Conservation (phyloP, 2,888 invertebrate genomes). For the Ochlodes sylvanus region DNA sequence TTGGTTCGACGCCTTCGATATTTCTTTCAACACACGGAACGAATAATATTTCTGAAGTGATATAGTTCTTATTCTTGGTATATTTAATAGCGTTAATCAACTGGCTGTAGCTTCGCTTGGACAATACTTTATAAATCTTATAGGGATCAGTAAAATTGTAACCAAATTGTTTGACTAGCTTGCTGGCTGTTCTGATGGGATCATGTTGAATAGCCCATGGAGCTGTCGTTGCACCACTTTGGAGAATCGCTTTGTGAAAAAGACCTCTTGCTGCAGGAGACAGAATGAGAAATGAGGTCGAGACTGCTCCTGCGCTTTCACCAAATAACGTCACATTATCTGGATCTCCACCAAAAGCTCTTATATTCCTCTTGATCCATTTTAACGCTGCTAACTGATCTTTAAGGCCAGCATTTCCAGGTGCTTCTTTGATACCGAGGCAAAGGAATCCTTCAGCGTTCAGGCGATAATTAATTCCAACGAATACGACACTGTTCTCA, state of each 20-base stretch:
- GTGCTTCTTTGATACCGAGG: slow-evolving; percentile 85
- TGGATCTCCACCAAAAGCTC: slow-evolving; percentile 72
- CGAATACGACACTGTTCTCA: slow-evolving; percentile 83
- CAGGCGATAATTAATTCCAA: slow-evolving; percentile 86
- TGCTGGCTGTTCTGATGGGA: slow-evolving; percentile 65
- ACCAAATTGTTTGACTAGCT: slow-evolving; percentile 67
- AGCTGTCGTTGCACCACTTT: slow-evolving; percentile 71
- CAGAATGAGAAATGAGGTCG: slow-evolving; percentile 68
- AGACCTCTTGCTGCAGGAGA: slow-evolving; percentile 69
- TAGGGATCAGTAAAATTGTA: slow-evolving; percentile 67
- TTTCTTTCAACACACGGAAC: slow-evolving; percentile 72
- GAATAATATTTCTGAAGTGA: slow-evolving; percentile 67
- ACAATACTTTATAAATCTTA: slow-evolving; percentile 65
- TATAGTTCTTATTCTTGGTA: slow-evolving; percentile 64
- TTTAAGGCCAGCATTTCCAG: slow-evolving; percentile 87
- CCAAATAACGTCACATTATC: slow-evolving; percentile 75
- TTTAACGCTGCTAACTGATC: slow-evolving; percentile 75
- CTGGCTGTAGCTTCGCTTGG: slow-evolving; percentile 62
- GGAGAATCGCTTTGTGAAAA: slow-evolving; percentile 73
- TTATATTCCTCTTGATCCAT: slow-evolving; percentile 73
- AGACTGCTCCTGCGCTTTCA: slow-evolving; percentile 77
- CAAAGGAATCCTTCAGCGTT: slow-evolving; percentile 87
- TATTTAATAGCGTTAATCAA: slow-evolving; percentile 62
- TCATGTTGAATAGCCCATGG: slow-evolving; percentile 74
- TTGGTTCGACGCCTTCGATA: slow-evolving; percentile 66